These are phyloP conservation scores for Drymodes brunneopygia DNA, from an alignment of 2,113 vertebrate species.

Conservation along the genomic window DNA sequence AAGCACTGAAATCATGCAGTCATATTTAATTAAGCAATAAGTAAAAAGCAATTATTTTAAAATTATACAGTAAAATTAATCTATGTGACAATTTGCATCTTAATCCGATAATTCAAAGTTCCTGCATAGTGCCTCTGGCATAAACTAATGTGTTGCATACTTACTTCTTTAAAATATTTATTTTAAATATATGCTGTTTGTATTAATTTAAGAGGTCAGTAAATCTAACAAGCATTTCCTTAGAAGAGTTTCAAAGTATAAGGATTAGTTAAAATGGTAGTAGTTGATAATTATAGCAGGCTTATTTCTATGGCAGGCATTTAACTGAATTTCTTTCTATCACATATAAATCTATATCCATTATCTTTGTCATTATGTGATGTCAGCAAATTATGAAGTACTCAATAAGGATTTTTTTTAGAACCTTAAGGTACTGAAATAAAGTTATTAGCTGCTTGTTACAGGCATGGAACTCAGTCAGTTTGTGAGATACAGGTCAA, in stretches of 20 bases:
- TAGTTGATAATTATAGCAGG: not conserved
- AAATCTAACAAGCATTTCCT: not conserved
- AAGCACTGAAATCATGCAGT: not conserved
- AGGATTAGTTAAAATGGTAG: not conserved
- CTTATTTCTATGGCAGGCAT: not conserved
- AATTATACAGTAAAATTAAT: not conserved
- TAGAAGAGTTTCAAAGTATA: not conserved
- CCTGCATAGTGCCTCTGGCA: not conserved
- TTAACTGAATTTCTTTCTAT: not conserved
- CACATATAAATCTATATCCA: not conserved
- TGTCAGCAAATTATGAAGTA: not conserved
- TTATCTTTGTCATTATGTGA: not conserved
- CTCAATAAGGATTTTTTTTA: not conserved
- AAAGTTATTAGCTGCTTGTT: not conserved
- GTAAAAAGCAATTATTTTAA: not conserved
- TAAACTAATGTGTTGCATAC: not conserved
- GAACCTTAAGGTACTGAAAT: not conserved
- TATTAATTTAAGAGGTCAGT: not conserved
- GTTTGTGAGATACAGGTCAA: not conserved
- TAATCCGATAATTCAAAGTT: not conserved
- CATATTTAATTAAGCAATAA: not conserved
- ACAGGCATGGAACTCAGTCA: not conserved
- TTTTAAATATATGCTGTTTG: not conserved
- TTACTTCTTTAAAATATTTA: not conserved
- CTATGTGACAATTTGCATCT: not conserved